Evolutionary conservation across 2,888 invertebrate genomes (phyloP).

Genomic region (Aplocera efformata): DNA sequence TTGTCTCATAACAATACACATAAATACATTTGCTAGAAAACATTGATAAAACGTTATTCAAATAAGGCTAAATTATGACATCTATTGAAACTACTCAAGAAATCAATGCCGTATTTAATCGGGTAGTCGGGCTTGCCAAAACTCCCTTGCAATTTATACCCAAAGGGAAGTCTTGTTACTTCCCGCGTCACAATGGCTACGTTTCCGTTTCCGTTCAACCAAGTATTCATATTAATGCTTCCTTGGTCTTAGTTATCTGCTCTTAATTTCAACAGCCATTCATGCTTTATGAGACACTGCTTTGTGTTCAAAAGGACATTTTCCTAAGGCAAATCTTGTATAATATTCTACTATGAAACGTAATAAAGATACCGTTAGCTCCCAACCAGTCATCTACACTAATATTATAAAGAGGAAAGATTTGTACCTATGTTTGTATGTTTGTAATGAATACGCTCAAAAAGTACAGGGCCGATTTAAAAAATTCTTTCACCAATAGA

Average conservation of each 20-base stretch:
- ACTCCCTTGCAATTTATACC: constrained; percentile 58
- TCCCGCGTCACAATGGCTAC: constrained; percentile 70
- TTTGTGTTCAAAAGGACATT: constrained; percentile 3
- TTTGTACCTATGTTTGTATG: no score
- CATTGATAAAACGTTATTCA: no score
- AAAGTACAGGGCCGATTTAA: no score
- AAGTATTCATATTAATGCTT: constrained; percentile 23
- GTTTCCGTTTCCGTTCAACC: constrained; percentile 60
- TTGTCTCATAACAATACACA: no score
- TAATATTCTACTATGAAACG: no score
- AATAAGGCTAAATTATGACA: background rate
- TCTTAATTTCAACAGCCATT: constrained; percentile 13
- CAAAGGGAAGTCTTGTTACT: constrained; percentile 67
- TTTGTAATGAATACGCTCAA: no score
- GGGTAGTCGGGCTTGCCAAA: constrained; percentile 52
- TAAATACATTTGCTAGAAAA: no score
- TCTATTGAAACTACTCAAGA: constrained; percentile 9
- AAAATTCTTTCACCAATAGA: no score
- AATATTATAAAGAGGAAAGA: no score
- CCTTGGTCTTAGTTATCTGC: constrained; percentile 26
- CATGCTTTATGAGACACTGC: constrained; percentile 6
- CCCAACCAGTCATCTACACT: no score
- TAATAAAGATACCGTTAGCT: no score
- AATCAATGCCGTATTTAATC: constrained; percentile 14
- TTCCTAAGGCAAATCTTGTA: background rate